These are phyloP conservation scores for Galeopsomyia nigrocyanea DNA, from an alignment of 2,888 invertebrate genomes.

Conservation along the genomic window DNA sequence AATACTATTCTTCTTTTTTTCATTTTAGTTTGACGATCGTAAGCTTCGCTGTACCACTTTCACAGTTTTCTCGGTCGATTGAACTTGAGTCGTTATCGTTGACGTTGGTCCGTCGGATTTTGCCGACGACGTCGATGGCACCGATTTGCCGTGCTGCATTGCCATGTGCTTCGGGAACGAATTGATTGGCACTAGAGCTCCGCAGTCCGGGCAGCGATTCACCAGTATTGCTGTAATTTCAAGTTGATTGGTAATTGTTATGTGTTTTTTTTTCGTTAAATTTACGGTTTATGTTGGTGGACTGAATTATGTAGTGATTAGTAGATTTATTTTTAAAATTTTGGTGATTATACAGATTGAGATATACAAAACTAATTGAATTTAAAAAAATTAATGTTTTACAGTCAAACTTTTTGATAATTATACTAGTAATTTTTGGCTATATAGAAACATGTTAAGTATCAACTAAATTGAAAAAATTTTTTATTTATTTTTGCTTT, in stretches of 20 bases:
- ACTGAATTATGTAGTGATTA: no score
- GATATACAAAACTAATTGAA: no score
- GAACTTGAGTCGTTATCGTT: neutral
- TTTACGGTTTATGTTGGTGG: no score
- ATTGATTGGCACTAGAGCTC: constrained; percentile 19
- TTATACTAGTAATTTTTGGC: no score
- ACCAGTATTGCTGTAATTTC: constrained; percentile 26
- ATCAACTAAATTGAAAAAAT: no score
- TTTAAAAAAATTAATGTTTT: no score
- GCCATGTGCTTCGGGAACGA: constrained; percentile 26
- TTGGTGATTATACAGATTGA: no score
- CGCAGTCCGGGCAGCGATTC: constrained; percentile 28
- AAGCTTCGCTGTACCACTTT: constrained; percentile 2
- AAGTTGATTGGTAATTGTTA: neutral
- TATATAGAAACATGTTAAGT: no score
- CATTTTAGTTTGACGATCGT: neutral
- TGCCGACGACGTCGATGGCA: neutral
- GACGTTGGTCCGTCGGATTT: neutral
- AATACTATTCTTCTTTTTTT: no score
- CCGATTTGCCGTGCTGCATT: constrained; percentile 21
- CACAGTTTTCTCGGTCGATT: neutral
- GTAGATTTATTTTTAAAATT: no score
- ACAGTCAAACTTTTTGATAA: no score
- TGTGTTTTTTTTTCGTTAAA: neutral
- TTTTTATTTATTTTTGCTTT: no score